Evolutionary conservation across 2,113 vertebrate species (phyloP).

Genomic region (Fulmarus glacialis): DNA sequence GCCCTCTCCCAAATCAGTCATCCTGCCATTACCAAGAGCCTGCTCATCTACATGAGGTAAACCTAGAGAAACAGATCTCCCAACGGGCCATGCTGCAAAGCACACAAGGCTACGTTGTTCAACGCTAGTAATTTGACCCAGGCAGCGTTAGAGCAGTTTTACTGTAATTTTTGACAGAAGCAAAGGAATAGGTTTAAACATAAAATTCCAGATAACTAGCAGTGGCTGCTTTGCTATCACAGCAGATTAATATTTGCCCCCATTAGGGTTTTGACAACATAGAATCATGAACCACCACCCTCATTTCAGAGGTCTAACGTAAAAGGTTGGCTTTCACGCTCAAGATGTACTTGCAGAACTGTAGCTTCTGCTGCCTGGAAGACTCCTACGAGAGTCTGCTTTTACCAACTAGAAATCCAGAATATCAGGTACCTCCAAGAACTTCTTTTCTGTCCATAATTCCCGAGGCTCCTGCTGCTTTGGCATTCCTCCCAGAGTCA

Average conservation of each 20-base stretch:
- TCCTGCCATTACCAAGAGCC: background rate
- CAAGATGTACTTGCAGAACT: background rate
- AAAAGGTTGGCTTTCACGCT: background rate
- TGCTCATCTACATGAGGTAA: background rate
- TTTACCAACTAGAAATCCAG: constrained; percentile 12
- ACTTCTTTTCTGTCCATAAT: constrained; percentile 83
- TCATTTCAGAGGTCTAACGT: background rate
- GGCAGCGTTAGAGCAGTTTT: background rate
- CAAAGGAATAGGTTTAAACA: background rate
- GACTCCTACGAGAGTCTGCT: background rate
- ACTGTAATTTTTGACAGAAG: background rate
- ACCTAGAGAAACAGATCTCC: background rate
- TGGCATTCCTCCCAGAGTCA: constrained; percentile 28
- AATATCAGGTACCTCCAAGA: constrained; percentile 76
- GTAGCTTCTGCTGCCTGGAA: background rate
- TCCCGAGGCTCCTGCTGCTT: constrained; percentile 67
- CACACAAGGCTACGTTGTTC: background rate
- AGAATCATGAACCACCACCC: background rate
- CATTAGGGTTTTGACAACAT: background rate
- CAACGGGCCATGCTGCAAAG: background rate
- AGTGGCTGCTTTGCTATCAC: background rate
- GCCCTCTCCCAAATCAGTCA: background rate
- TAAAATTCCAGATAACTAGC: background rate
- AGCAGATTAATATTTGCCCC: background rate
- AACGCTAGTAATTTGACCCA: background rate